Evolutionary conservation across 2,113 vertebrate species (phyloP).

Genomic region (Rhea americana): DNA sequence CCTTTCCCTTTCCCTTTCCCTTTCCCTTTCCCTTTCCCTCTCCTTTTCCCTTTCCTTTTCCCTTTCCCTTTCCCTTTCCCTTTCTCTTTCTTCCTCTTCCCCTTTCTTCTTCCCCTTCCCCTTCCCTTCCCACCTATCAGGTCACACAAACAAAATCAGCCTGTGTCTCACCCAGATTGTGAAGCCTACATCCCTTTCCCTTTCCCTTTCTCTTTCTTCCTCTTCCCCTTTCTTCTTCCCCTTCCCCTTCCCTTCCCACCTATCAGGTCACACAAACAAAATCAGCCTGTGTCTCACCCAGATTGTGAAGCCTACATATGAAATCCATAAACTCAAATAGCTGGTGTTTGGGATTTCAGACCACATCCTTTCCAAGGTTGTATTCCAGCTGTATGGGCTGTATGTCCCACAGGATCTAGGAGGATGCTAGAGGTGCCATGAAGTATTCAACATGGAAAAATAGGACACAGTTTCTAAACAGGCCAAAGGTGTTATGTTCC

Average conservation of each 20-base stretch:
- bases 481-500: background rate
- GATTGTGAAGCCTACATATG: background rate
- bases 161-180: background rate
- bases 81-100: no score
- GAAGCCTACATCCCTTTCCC: background rate
- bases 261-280: background rate
- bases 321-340: background rate
- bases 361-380: background rate
- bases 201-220: no score
- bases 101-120: no score
- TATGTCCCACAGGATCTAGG: rapidly evolving
- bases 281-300: background rate
- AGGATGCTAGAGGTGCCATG: background rate
- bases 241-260: no score
- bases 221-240: no score
- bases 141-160: rapidly evolving
- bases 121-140: background rate
- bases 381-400: background rate
- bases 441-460: background rate
- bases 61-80: no score
- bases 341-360: background rate
- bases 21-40: no score
- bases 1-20: no score
- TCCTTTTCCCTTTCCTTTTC: background rate
- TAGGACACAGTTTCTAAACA: background rate